Conservation (phyloP, 2,888 invertebrate genomes). For the Lasius platythorax region DNA sequence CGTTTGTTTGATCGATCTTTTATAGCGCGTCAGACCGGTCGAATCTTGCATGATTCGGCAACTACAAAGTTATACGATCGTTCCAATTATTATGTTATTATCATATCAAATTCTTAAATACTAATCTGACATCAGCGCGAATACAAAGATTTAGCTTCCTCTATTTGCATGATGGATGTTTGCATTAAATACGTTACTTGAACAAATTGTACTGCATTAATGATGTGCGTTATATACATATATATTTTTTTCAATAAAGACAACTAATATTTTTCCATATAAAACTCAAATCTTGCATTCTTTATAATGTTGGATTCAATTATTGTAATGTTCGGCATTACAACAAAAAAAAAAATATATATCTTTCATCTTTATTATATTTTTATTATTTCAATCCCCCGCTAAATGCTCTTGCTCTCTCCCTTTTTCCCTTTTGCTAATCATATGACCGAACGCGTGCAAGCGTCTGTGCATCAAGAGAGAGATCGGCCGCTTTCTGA, state of each 20-base stretch:
- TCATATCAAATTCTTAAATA: constrained; percentile 19
- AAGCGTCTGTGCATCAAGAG: constrained; percentile 52
- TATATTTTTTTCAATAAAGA: not conserved
- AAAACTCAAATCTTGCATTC: not conserved
- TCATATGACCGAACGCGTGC: constrained; percentile 26
- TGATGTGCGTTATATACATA: not conserved
- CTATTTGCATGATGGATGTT: not conserved
- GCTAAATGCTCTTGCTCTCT: not conserved
- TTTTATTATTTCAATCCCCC: not conserved
- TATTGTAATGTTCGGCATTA: not conserved
- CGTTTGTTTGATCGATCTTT: constrained; percentile 20
- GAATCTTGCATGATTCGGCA: constrained; percentile 11
- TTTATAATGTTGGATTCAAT: constrained; percentile 3
- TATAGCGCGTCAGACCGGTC: not conserved
- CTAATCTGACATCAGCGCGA: not conserved
- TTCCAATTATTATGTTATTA: constrained; percentile 11
- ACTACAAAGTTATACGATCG: constrained; percentile 9
- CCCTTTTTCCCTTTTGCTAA: not conserved
- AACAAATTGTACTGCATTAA: not conserved
- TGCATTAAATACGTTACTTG: not conserved
- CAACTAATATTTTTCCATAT: not conserved
- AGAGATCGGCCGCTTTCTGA: constrained; percentile 31
- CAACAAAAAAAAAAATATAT: not conserved
- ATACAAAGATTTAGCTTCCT: not conserved
- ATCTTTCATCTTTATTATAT: not conserved